Base-by-base conservation (phyloP, 1,140 invertebrate genomes). In the Lepidurus packardi region DNA sequence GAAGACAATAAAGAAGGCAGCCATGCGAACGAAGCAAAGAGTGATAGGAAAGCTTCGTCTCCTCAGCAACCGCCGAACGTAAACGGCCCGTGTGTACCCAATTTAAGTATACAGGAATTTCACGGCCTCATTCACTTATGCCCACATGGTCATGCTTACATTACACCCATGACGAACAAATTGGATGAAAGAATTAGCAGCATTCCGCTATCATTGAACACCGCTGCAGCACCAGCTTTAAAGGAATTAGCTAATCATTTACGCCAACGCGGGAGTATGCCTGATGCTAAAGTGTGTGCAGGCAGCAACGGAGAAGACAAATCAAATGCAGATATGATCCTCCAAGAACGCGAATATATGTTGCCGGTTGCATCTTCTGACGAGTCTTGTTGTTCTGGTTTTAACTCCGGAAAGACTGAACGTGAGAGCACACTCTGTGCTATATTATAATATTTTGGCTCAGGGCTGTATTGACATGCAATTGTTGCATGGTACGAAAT, bases 81-180 rank as follows among this genome's bases (percentile, higher is more conserved):
- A 65, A 16, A 16, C 21, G 53, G 53, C 21, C 8, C 53, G 53
- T 65, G 53, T 21, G n/a, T 65, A 1, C 13, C 53, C 21, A 65
- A 65, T 21, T 16, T 65, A 65, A 65, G 53, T 65, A n/a, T 65
- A n/a, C 53, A 65, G 13, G 53, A 65, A 16, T 65, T 65, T 65
- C 53, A 65, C 53, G 53, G 53, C 21, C 53, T 65, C 13, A 65
- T 65, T 65, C 53, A 65, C 53, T 65, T 65, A 16, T 65, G 53
- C 53, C 21, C 53, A 21, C 53, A 65, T 16, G 53, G 53, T 21
- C 53, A 65, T 65, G 53, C 53, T 13, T 65, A 65, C 13, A 65
- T 65, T n/a, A 65, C 53, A 21, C 53, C 53, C 21, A 65, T 65
- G 53, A 65, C 53, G 53, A 65, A 65, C 53, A 65, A 65, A n/a